Conservation (phyloP, 2,888 invertebrate species). For the Nematopogon swammerdamellus region DNA sequence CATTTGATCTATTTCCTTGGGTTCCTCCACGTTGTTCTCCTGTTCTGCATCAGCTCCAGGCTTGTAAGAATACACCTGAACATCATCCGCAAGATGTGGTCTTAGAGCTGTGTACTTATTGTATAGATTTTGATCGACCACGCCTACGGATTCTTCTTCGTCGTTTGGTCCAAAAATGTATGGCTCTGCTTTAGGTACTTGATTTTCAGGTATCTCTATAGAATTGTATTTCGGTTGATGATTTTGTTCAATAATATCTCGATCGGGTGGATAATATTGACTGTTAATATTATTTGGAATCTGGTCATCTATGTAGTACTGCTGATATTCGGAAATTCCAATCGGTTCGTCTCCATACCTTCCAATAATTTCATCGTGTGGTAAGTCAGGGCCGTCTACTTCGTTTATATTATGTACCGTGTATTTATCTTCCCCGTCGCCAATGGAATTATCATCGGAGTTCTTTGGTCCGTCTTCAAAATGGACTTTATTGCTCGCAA, state of each 20-base stretch:
- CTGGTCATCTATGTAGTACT: no score
- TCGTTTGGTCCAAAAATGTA: slow-evolving; percentile 5
- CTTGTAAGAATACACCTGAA: slow-evolving; percentile 23
- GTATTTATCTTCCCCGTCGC: no score
- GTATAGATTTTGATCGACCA: slow-evolving; percentile 18
- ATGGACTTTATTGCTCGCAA: background rate
- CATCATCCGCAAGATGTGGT: slow-evolving; percentile 22
- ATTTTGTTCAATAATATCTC: background rate
- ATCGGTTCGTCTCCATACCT: background rate
- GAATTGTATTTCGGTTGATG: background rate
- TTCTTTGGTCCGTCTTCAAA: no score
- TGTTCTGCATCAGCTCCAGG: slow-evolving; percentile 13
- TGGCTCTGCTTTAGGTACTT: slow-evolving; percentile 3
- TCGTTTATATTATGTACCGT: no score
- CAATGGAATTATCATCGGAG: background rate
- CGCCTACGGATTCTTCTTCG: slow-evolving; percentile 11
- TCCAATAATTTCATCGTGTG: background rate
- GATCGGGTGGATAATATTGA: no score
- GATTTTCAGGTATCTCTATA: background rate
- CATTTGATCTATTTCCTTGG: slow-evolving; percentile 19
- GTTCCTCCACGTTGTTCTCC: slow-evolving; percentile 19
- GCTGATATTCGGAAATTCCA: no score
- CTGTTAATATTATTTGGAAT: no score
- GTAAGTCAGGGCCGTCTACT: no score
- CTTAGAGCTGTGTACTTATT: slow-evolving; percentile 22